phyloP scores from a whole-genome alignment of 1,140 invertebrate species.

The Brachionus angularis region DNA sequence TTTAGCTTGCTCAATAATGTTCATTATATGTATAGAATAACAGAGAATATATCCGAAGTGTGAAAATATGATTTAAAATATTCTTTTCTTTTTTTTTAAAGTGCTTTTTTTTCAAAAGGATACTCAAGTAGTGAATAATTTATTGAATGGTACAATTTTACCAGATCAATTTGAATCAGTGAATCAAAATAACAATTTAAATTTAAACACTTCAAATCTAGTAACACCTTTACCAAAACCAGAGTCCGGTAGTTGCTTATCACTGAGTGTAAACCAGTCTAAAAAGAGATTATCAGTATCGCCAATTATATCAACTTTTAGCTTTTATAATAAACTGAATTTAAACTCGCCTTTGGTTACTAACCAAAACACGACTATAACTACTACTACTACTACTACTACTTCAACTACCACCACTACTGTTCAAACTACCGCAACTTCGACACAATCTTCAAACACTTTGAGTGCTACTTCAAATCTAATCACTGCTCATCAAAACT shows the following conservation, averaged over 20 bases:
- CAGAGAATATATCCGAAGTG: constrained; percentile 22
- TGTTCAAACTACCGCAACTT: no score
- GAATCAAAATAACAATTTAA: neutral
- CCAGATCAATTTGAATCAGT: constrained; percentile 7
- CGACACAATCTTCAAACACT: neutral
- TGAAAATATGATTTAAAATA: neutral
- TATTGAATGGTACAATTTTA: constrained; percentile 24
- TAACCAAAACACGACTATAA: constrained; percentile 5
- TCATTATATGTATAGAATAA: constrained; percentile 33
- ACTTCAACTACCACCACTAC: neutral
- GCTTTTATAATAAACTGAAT: constrained; percentile 40
- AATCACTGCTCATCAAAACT: constrained; percentile 33
- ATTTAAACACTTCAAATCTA: neutral
- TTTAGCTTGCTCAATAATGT: constrained; percentile 32
- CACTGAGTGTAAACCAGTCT: constrained; percentile 13
- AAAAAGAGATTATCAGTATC: constrained; percentile 38
- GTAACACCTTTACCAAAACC: neutral
- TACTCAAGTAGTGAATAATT: constrained; percentile 19
- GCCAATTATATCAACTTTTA: constrained; percentile 30
- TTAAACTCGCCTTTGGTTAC: constrained; percentile 27
- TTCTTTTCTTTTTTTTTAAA: neutral
- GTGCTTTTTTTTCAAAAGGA: no score
- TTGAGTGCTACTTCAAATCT: neutral
- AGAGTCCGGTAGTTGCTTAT: constrained; percentile 1
- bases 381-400: constrained; percentile 6